Evolutionary conservation across 2,113 vertebrate genomes (phyloP), one percentile per base, ranked within the genome.

Genomic region (Sturnus vulgaris): DNA sequence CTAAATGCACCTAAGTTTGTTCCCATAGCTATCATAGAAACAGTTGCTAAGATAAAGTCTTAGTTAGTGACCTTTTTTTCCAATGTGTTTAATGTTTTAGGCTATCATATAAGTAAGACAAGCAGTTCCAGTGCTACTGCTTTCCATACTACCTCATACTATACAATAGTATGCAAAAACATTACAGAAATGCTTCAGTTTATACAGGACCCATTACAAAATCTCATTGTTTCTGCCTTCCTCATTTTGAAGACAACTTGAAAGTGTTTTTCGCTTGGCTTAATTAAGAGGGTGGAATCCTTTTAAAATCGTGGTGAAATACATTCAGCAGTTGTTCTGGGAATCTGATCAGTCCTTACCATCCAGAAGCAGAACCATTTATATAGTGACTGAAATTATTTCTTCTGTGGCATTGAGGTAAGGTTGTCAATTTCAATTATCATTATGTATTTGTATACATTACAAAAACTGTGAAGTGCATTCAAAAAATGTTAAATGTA

Each of bases 181-280:
- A 31, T 71, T 89, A 78, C 14, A 5, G 30, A 63, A 85, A 60
- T 75, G 50, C 10, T 69, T 90, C 31, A 19, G 31, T 4, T 91
- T 68, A 12, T 42, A 40, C 13, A 46, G 15, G 37, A 82, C 14
- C 37, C 49, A 15, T 64, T 78, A 28, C 33, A 79, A n/a, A 77
- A 55, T 71, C 31, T 79, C 9, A 52, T 11, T 5, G 35, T n/a
- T 40, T 37, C 18, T 10, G 9, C 3, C 7, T 22, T 49, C 17
- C 6, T 39, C 5, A 15, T 80, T 95, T 88, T 64, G 44, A 33
- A 93, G 60, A 23, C 72, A 68, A 93, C 49, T 71, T 93, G 27
- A 73, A 94, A 83, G 63, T 92, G 66, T 86, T 95, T 96, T 96
- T 84, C 4, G 5, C n/a, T 96, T 96, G 84, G 69, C 82, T 40